Conservation (phyloP, 2,888 invertebrate genomes). For the Unio pictorum region DNA sequence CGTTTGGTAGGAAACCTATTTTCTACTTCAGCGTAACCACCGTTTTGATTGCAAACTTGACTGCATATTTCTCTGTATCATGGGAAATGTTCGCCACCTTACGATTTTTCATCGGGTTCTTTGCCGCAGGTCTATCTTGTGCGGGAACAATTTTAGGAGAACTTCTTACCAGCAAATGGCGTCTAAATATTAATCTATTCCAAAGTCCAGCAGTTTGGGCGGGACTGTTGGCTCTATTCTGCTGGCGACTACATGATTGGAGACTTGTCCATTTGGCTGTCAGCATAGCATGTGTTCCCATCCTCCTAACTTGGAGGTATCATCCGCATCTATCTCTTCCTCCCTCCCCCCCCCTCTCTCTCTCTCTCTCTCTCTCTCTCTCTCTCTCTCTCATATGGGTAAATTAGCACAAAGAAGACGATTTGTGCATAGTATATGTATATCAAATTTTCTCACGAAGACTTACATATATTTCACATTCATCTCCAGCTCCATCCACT, state of each 20-base stretch:
- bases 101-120: slow-evolving; percentile 39
- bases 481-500: no score
- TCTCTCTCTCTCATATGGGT: no score
- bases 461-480: no score
- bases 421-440: no score
- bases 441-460: no score
- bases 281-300: slow-evolving; percentile 19
- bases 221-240: slow-evolving; percentile 29
- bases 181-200: slow-evolving; percentile 21
- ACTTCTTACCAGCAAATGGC: slow-evolving; percentile 39
- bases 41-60: slow-evolving; percentile 20
- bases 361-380: no score
- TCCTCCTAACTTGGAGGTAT: slow-evolving; percentile 42
- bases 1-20: slow-evolving; percentile 41
- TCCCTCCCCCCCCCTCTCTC: no score
- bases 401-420: no score
- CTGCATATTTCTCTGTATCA: slow-evolving; percentile 34
- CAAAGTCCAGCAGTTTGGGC: slow-evolving; percentile 40
- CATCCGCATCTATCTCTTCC: no score
- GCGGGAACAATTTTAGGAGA: slow-evolving; percentile 21
- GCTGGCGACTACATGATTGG: slow-evolving; percentile 44
- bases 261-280: slow-evolving; percentile 38
- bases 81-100: slow-evolving; percentile 51
- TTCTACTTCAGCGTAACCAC: slow-evolving; percentile 23
- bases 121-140: slow-evolving; percentile 22